These are phyloP conservation scores for Phania funesta DNA, from an alignment of 2,888 invertebrate genomes.

Conservation along the genomic window DNA sequence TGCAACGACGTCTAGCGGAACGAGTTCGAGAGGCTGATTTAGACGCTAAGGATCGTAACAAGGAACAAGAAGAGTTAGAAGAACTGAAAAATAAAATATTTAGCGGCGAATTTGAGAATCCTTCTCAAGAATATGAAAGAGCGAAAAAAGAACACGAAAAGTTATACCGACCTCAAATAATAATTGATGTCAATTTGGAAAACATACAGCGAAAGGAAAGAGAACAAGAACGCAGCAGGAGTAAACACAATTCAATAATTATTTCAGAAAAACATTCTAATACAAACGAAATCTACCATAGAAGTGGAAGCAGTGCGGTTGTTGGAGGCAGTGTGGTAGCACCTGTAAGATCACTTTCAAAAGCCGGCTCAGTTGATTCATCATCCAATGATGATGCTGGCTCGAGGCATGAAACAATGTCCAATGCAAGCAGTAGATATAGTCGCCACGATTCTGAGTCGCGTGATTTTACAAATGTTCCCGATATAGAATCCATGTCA, in stretches of 20 bases:
- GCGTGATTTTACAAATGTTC: slow-evolving; percentile 72
- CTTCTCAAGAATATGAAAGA: slow-evolving; percentile 85
- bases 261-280: slow-evolving; percentile 72
- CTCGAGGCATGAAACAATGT: slow-evolving; percentile 88
- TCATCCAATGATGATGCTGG: slow-evolving; percentile 81
- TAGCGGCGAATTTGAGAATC: slow-evolving; percentile 84
- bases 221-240: slow-evolving; percentile 82
- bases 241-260: slow-evolving; percentile 78
- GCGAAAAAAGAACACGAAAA: slow-evolving; percentile 89
- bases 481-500: slow-evolving; percentile 81
- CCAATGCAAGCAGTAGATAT: slow-evolving; percentile 79
- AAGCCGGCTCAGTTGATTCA: slow-evolving; percentile 73
- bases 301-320: slow-evolving; percentile 81
- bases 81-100: slow-evolving; percentile 90
- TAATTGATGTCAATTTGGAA: slow-evolving; percentile 86
- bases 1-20: slow-evolving; percentile 94
- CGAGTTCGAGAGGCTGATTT: slow-evolving; percentile 95
- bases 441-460: slow-evolving; percentile 77
- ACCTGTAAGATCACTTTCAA: slow-evolving; percentile 38
- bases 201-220: slow-evolving; percentile 83
- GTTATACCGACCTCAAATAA: slow-evolving; percentile 90
- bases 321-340: slow-evolving; percentile 62
- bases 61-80: slow-evolving; percentile 93
- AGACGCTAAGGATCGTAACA: slow-evolving; percentile 93
- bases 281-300: slow-evolving; percentile 58